phyloP scores from a whole-genome alignment of 2,888 invertebrate genomes.

The Drosophila ochracea region DNA sequence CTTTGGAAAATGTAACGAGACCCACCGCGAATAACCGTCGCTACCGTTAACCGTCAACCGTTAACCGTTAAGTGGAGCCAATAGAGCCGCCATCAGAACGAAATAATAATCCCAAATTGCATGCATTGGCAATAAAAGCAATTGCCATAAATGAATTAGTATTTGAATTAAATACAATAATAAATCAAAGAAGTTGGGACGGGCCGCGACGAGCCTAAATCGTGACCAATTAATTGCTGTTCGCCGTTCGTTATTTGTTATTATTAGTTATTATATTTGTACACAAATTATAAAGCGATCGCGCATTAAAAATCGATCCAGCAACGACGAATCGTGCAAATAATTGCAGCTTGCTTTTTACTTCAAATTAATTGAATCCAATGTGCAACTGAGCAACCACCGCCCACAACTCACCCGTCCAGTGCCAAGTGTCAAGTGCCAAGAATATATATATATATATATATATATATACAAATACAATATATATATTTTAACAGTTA shows the following conservation, averaged over 20 bases:
- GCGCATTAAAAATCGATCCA: slow-evolving; percentile 73
- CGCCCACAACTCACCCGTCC: not conserved
- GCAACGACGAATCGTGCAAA: slow-evolving; percentile 56
- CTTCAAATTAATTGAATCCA: slow-evolving; percentile 56
- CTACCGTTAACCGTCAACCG: slow-evolving; percentile 24
- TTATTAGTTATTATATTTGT: slow-evolving; percentile 47
- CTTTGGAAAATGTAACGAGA: slow-evolving; percentile 35
- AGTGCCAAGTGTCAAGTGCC: slow-evolving; percentile 13
- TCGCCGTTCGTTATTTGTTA: slow-evolving; percentile 5
- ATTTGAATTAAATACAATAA: slow-evolving; percentile 47
- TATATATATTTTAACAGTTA: not conserved
- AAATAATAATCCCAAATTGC: slow-evolving; percentile 28
- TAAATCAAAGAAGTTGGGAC: slow-evolving; percentile 46
- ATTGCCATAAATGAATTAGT: slow-evolving; percentile 54
- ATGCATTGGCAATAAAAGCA: slow-evolving; percentile 24
- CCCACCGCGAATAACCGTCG: slow-evolving; percentile 38
- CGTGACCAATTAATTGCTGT: slow-evolving; percentile 25
- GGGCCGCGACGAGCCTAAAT: slow-evolving; percentile 25
- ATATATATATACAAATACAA: not conserved
- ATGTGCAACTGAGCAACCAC: slow-evolving; percentile 39
- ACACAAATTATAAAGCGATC: slow-evolving; percentile 78
- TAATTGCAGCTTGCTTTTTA: slow-evolving; percentile 56
- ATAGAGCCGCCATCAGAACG: slow-evolving; percentile 13
- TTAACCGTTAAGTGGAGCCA: slow-evolving; percentile 36
- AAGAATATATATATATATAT: slow-evolving; percentile 1